phyloP scores from a whole-genome alignment of 2,113 vertebrate species.

The Zosterops pallidus region DNA sequence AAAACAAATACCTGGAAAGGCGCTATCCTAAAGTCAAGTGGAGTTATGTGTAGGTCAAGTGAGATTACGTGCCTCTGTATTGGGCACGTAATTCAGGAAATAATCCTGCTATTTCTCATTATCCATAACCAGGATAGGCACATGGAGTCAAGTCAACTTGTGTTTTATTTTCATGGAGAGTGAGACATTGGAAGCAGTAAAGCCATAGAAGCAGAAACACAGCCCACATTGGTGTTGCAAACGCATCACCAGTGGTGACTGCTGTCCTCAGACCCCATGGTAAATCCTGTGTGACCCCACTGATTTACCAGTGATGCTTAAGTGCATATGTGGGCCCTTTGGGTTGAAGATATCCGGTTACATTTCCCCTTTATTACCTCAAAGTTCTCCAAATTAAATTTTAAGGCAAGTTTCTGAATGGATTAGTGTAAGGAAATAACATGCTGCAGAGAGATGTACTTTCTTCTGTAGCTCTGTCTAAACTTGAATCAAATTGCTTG shows the following conservation, averaged over 20 bases:
- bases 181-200: neutral
- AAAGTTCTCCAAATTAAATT: neutral
- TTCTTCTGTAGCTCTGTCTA: slow-evolving; percentile 40
- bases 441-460: neutral
- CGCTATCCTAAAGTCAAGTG: neutral
- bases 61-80: neutral
- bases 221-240: rapidly evolving
- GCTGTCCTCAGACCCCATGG: neutral
- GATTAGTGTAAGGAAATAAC: slow-evolving; percentile 11
- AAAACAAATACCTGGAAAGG: neutral
- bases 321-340: neutral
- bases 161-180: neutral
- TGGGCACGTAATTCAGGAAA: rapidly evolving
- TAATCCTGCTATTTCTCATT: neutral
- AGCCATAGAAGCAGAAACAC: neutral
- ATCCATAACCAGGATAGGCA: neutral
- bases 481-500: slow-evolving; percentile 53
- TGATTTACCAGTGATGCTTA: rapidly evolving
- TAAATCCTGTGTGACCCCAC: neutral
- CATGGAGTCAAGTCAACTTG: neutral
- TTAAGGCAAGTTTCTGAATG: slow-evolving; percentile 10
- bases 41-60: neutral
- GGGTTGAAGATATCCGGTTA: neutral
- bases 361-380: slow-evolving; percentile 1
- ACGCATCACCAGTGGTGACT: neutral